Evolutionary conservation across 2,888 invertebrate species (phyloP).

Genomic region (Gymnosoma rotundatum): DNA sequence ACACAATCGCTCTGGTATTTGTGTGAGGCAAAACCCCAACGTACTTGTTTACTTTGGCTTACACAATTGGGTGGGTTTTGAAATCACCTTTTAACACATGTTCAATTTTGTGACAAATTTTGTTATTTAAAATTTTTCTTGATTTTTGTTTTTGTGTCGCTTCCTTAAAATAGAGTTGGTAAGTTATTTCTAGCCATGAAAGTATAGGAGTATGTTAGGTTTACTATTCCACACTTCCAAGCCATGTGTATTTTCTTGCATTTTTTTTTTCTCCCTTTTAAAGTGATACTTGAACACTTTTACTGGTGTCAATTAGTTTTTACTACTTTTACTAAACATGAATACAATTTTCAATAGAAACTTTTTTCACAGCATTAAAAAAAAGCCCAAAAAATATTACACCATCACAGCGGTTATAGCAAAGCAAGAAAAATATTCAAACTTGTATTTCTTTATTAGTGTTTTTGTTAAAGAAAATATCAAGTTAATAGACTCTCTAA

Average conservation of each 20-base stretch:
- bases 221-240: conserved; percentile 7
- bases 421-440: background rate
- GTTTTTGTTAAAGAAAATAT: background rate
- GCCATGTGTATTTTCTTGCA: background rate
- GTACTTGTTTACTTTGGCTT: conserved; percentile 51
- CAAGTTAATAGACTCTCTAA: conserved; percentile 51
- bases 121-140: background rate
- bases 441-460: background rate
- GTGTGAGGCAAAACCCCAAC: conserved; percentile 31
- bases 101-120: conserved; percentile 45
- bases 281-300: conserved; percentile 62
- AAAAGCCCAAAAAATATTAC: background rate
- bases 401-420: background rate
- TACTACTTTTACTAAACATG: conserved; percentile 48
- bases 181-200: conserved; percentile 39
- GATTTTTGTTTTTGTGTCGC: background rate
- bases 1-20: background rate
- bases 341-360: conserved; percentile 55
- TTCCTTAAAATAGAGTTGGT: background rate
- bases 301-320: conserved; percentile 59
- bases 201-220: conserved; percentile 2
- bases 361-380: conserved; percentile 30
- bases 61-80: conserved; percentile 49
- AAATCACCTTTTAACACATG: conserved; percentile 64
- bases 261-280: conserved; percentile 29